phyloP scores from a whole-genome alignment of 2,797 vertebrate species.

The Euphonia xanthogaster region DNA sequence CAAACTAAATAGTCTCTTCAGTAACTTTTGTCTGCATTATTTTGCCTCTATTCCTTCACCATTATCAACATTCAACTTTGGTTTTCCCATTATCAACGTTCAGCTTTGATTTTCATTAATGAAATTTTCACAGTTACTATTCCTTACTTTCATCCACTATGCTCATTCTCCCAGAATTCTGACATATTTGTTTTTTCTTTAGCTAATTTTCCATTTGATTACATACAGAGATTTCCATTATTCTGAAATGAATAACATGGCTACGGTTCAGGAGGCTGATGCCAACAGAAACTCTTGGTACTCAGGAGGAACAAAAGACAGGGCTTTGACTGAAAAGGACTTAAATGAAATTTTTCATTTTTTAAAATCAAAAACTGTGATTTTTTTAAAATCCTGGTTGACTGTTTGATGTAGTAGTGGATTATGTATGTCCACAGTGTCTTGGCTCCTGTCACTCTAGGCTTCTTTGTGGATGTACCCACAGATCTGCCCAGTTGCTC shows the following conservation, averaged over 20 bases:
- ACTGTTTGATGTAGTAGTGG: not conserved
- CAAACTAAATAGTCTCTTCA: not conserved
- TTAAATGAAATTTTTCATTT: not conserved
- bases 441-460: not conserved
- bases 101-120: not conserved
- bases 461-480: not conserved
- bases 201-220: constrained; percentile 25
- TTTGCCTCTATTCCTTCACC: not conserved
- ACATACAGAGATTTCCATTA: not conserved
- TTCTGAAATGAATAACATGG: not conserved
- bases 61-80: not conserved
- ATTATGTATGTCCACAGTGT: not conserved
- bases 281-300: not conserved
- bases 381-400: not conserved
- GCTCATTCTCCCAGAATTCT: not conserved
- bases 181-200: constrained; percentile 1
- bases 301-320: not conserved
- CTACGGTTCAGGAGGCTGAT: not conserved
- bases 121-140: not conserved
- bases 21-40: not conserved
- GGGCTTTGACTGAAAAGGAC: not conserved
- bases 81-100: not conserved
- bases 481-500: not conserved
- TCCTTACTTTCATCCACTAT: not conserved
- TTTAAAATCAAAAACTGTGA: not conserved